Evolutionary conservation across 2,888 invertebrate genomes (phyloP), one percentile per base, ranked within the genome.

Genomic region (Yponomeuta plumbellus): DNA sequence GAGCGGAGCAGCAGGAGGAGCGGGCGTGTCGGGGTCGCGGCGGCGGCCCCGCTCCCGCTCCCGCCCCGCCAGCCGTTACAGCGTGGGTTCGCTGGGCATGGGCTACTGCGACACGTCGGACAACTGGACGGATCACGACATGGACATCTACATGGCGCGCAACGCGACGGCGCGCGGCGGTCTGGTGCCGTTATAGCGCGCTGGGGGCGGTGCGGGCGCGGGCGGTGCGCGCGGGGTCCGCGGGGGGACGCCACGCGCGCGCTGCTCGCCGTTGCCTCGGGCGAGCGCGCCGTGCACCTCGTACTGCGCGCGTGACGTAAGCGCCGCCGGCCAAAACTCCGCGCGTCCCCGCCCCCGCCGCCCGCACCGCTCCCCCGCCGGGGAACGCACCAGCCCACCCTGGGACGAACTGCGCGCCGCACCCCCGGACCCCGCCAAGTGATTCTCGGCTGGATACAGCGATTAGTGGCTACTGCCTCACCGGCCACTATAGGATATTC

Each of bases 91-190:
- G 63, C 94, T 96, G 75, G 96, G 96, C 62, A 92, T 96, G 77
- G 96, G 96, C 83, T 97, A 96, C 84, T 96, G 96, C 83, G 97
- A 97, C 81, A 97, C 97, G 81, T 95, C 96, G 65, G 96, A 97
- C 83, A 96, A 96, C 84, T 98, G 97, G 97, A 97, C 97, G 74
- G 97, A 97, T 86, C 97, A 97, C 84, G 97, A 97, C 81, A 97
- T 97, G 96, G 97, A 97, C 76, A 97, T 97, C 78, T 97, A 98
- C 87, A 97, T 97, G 95, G 96, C 97, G 68, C 94, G 97, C 78
- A 97, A 97, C 90, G 96, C 97, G 70, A 97, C 96, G 64, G 95
- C 96, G 67, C 93, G 96, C 77, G 95, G 96, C 80, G 96, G 96
- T 71, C 91, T 97, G 78, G 96, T 96, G 81, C 97, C 96, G 71